Base-by-base conservation (phyloP, 2,888 invertebrate species). In the Nephrocerus scutellatus region DNA sequence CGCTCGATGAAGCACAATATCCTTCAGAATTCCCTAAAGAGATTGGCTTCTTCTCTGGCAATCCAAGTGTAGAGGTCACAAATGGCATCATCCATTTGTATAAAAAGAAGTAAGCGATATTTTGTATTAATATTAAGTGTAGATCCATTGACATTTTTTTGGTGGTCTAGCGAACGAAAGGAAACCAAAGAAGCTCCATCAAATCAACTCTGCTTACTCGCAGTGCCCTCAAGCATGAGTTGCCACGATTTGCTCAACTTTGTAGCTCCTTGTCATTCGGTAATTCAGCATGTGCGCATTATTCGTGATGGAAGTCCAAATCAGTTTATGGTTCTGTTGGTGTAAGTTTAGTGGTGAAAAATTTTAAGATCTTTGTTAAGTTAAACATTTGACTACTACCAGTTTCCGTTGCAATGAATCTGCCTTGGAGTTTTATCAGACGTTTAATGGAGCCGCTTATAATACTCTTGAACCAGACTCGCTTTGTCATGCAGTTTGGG, bases 51-150 rank as follows among this genome's bases (percentile, higher is more conserved):
- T 88, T 89, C 54, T 92, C 89, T 53, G 98, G 98, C 4, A 99
- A 99, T 73, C 97, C 96, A 2, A 82, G 86, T 55, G 91, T 97
- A 2, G 97, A 99, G 70, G 84, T 92, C 22, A 95, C 95, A 0
- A 91, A 92, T 66, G 98, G 98, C 24, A 84, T 98, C 30, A 72
- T 99, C 41, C 98, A 98, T 74, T 73, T 98, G 14, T 97, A 92
- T 66, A 97, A 96, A 66, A 93, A 96, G 66, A 91, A 93, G 95
- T 95, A 70, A 70, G 70, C 47, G 19, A 0, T 30, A 36, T 10
- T 34, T 34, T n/a, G 13, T 16, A 2, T 30, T 8, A 19, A 23
- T 4, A 3, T 23, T 23, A 2, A 10, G 9, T 23, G 9, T 9
- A 10, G 9, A 23, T 23, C n/a, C n/a, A 33, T 33, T 15, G 4